Evolutionary conservation across 2,888 invertebrate genomes (phyloP).

Genomic region (Coelopa pilipes): DNA sequence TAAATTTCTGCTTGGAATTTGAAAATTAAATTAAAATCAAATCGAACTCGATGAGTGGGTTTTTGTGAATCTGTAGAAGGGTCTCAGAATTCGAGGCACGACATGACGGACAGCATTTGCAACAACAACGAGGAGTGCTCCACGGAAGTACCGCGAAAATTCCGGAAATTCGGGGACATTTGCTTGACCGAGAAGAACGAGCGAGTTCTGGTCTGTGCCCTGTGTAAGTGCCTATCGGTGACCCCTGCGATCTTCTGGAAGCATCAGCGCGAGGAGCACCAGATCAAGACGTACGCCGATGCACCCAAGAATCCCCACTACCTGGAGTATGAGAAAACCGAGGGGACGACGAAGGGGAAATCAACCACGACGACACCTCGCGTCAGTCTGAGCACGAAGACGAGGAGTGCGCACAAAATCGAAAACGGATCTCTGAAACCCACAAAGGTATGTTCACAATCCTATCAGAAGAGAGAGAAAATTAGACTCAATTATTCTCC

Average conservation of each 20-base stretch:
- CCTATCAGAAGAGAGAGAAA: not conserved
- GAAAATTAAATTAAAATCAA: not conserved
- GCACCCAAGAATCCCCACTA: not conserved
- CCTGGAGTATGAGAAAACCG: not conserved
- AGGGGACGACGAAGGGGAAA: not conserved
- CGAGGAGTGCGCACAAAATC: not conserved
- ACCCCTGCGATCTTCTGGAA: constrained; percentile 29
- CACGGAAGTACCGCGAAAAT: constrained; percentile 16
- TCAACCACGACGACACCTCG: not conserved
- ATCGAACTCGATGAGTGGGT: not conserved
- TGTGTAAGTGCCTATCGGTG: constrained; percentile 19
- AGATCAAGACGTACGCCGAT: constrained; percentile 18
- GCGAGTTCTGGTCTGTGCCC: constrained; percentile 24
- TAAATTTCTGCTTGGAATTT: constrained; percentile 19
- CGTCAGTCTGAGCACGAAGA: not conserved
- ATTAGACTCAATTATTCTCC: not conserved
- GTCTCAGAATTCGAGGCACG: not conserved
- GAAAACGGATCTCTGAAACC: too few relatives aligned
- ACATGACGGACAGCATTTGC: not conserved
- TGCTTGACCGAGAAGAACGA: constrained; percentile 30
- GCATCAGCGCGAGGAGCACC: constrained; percentile 28
- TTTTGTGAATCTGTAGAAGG: not conserved
- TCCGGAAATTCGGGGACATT: constrained; percentile 32
- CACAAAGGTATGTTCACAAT: too few relatives aligned
- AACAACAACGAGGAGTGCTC: not conserved